A percentile compares a stretch with the other conserved stretches of the same genome.
Evolutionary conservation across 1,140 invertebrate genomes (phyloP).

Genomic region (Thaumatotibia leucotreta): DNA sequence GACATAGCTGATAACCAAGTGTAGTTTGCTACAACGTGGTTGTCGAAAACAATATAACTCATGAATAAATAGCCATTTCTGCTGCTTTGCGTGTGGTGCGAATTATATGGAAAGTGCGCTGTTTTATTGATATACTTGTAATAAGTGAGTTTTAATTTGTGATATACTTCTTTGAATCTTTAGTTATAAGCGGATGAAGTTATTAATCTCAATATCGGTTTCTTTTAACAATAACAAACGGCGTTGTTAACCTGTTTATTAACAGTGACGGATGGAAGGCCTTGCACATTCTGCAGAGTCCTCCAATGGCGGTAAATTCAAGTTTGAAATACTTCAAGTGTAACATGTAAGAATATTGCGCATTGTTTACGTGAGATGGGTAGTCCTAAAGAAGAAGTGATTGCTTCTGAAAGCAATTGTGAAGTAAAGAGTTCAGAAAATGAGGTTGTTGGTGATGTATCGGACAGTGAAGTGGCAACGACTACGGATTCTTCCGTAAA

Average conservation of each 20-base stretch:
- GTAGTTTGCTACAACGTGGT: not conserved
- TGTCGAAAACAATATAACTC: not conserved
- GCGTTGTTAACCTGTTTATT: constrained; percentile 69
- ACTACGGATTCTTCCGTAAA: constrained; percentile 84
- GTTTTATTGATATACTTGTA: not conserved
- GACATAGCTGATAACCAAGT: not conserved
- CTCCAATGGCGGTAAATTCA: constrained; percentile 70
- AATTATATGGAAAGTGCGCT: not conserved
- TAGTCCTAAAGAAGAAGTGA: constrained; percentile 70
- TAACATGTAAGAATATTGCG: constrained; percentile 33
- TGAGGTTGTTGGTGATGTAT: constrained; percentile 41
- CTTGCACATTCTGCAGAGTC: constrained; percentile 67
- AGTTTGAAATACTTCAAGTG: constrained; percentile 41
- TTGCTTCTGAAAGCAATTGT: constrained; percentile 85
- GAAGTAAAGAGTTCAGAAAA: constrained; percentile 79
- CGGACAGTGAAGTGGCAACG: constrained; percentile 49
- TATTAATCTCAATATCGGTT: not conserved
- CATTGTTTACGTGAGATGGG: constrained; percentile 47
- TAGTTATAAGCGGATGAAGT: not conserved
- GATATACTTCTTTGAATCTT: not conserved
- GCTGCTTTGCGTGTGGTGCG: constrained; percentile 12
- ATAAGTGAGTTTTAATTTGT: not conserved
- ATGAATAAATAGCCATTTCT: constrained; percentile 7
- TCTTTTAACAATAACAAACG: constrained; percentile 37
- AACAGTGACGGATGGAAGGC: constrained; percentile 72